phyloP scores from a whole-genome alignment of 2,113 vertebrate species.

The Plotosus lineatus region DNA sequence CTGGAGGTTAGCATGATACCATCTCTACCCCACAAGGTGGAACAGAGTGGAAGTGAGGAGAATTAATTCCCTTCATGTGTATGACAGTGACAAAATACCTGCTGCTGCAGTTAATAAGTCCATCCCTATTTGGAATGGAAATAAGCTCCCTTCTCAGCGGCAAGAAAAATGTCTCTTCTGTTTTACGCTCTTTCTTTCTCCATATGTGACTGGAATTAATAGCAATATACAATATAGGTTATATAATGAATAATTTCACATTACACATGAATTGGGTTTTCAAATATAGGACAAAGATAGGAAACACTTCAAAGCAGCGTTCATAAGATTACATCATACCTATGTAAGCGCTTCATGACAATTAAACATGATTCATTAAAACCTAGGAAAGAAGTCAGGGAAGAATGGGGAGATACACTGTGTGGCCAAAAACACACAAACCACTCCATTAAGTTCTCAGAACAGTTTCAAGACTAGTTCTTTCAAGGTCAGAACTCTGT shows the following conservation, averaged over 20 bases:
- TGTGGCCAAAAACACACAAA: too few relatives aligned
- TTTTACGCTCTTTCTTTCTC: slow-evolving; percentile 42
- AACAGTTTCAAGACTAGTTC: too few relatives aligned
- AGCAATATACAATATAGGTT: slow-evolving; percentile 69
- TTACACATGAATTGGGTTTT: slow-evolving; percentile 32
- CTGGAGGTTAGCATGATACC: slow-evolving; percentile 82
- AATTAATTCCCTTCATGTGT: slow-evolving; percentile 78
- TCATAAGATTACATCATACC: not conserved
- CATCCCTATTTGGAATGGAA: slow-evolving; percentile 75
- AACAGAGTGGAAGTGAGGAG: slow-evolving; percentile 65
- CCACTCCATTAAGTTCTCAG: too few relatives aligned
- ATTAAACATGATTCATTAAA: not conserved
- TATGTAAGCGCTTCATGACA: not conserved
- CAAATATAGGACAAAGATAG: not conserved
- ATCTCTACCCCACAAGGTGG: slow-evolving; percentile 78
- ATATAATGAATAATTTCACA: slow-evolving; percentile 64
- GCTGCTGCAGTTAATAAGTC: slow-evolving; percentile 72
- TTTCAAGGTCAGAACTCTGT: too few relatives aligned
- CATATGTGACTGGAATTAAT: slow-evolving; percentile 47
- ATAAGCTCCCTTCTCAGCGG: slow-evolving; percentile 64
- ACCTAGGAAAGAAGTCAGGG: too few relatives aligned
- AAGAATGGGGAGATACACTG: too few relatives aligned
- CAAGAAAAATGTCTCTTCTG: slow-evolving; percentile 62
- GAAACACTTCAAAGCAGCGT: not conserved
- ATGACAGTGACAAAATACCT: slow-evolving; percentile 81